Base-by-base conservation (phyloP, 2,888 invertebrate genomes). In the Chalcis sispes region DNA sequence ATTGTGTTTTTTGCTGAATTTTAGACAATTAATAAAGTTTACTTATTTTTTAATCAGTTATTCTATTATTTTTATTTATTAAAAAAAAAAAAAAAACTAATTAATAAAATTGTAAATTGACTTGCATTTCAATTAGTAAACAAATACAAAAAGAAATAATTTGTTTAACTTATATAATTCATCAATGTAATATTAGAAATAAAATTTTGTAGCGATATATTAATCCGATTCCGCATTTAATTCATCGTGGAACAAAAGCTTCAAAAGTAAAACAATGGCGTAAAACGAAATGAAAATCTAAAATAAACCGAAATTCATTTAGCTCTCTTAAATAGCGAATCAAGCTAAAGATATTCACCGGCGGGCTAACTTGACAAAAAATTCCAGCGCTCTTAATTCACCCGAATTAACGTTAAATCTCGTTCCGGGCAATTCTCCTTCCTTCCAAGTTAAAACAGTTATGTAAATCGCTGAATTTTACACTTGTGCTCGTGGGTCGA, bases 391-490 rank as follows among this genome's bases (percentile, higher is more conserved):
- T 59, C 64, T 65, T 65, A 70, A 75, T 75, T 75, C 65, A 36
- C 42, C 40, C 50, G 46, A 70, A 70, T 70, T 70, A 75, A 52
- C 52, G 50, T 50, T 66, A 61, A 75, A 72, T 72, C 62, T 61
- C 25, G 40, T 36, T 46, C 36, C 5, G 4, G 62, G 64, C 56
- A 25, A 59, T 66, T 69, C 59, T 4, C 40, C 69, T 8, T 65
- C 18, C 65, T 8, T 65, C 18, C 65, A 40, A 66, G 75, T 67
- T 72, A 69, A 76, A 69, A 56, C 56, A 62, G 67, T 76, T 76
- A 76, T 76, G 76, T 67, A 76, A 76, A 76, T 72, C 29, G 29
- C 52, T 40, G 54, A 71, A 70, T 75, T 75, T 70, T 62, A 75
- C 75, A 75, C 70, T 59, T n/a, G 46, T 8, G 2, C 36, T 10